Percentiles rank a stretch among this genome's conserved stretches.
Evolutionary conservation across 2,113 vertebrate species (phyloP).

Genomic region (Hoplias malabaricus): DNA sequence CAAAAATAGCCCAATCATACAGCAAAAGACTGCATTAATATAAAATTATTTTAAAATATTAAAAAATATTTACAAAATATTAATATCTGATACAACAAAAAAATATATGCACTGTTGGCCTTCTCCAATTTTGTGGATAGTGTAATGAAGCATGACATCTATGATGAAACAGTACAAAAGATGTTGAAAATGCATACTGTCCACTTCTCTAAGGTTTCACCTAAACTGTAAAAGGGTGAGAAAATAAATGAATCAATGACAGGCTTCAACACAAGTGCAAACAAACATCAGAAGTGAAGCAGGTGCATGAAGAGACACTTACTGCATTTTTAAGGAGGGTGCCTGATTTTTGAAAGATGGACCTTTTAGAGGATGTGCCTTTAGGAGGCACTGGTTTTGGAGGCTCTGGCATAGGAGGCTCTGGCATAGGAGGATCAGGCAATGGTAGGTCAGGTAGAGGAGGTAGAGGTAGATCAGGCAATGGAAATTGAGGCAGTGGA

Average conservation of each 20-base stretch:
- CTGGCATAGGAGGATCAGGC: slow-evolving; percentile 39
- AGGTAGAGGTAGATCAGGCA: slow-evolving; percentile 49
- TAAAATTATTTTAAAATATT: background rate
- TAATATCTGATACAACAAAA: background rate
- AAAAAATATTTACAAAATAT: background rate
- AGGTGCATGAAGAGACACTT: slow-evolving; percentile 1
- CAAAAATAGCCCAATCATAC: background rate
- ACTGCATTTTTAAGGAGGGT: slow-evolving; percentile 69
- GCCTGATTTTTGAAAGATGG: slow-evolving; percentile 72
- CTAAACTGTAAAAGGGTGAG: slow-evolving; percentile 62
- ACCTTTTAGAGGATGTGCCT: slow-evolving; percentile 36
- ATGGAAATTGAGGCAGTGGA: slow-evolving; percentile 54
- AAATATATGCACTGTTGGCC: background rate
- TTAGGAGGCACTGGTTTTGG: slow-evolving; percentile 41
- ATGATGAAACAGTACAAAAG: background rate
- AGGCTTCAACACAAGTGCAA: background rate
- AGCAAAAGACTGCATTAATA: background rate
- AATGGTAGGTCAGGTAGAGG: too few relatives aligned
- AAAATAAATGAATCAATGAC: background rate
- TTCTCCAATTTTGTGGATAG: too few relatives aligned
- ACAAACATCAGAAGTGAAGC: background rate
- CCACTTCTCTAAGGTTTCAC: slow-evolving; percentile 34
- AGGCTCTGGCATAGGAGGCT: slow-evolving; percentile 11
- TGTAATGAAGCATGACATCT: background rate
- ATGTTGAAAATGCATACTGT: background rate